Conservation (phyloP, 2,113 vertebrate species). For the Thermophis baileyi region DNA sequence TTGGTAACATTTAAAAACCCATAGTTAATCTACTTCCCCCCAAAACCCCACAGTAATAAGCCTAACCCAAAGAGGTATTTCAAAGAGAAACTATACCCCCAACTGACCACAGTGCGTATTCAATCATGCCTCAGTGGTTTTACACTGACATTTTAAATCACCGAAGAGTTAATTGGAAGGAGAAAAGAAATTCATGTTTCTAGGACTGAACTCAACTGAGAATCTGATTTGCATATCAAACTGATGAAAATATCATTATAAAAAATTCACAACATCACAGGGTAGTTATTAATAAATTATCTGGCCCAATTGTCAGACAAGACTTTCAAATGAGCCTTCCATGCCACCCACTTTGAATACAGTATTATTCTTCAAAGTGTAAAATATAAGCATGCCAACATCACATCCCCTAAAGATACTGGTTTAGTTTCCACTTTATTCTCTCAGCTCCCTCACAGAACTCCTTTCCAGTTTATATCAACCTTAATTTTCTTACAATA, state of each 20-base stretch:
- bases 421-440: neutral
- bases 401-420: neutral
- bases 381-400: constrained; percentile 52
- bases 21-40: constrained; percentile 35
- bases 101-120: constrained; percentile 60
- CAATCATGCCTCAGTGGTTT: constrained; percentile 63
- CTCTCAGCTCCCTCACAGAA: neutral
- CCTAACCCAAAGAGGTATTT: constrained; percentile 21
- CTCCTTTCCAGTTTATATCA: neutral
- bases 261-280: constrained; percentile 71
- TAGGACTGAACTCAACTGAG: constrained; percentile 64
- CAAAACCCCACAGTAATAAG: constrained; percentile 40
- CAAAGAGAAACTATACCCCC: constrained; percentile 58
- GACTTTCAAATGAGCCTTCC: constrained; percentile 67
- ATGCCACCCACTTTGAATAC: constrained; percentile 64
- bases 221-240: constrained; percentile 64
- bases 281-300: constrained; percentile 72
- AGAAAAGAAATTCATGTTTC: constrained; percentile 62
- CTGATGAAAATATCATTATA: constrained; percentile 71
- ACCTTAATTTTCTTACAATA: neutral
- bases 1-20: neutral
- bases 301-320: constrained; percentile 69
- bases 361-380: constrained; percentile 58
- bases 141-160: constrained; percentile 65
- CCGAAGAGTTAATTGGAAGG: constrained; percentile 62